Evolutionary conservation across 2,888 invertebrate genomes (phyloP), one percentile per base, ranked within the genome.

Genomic region (Galeopsomyia nigrocyanea): DNA sequence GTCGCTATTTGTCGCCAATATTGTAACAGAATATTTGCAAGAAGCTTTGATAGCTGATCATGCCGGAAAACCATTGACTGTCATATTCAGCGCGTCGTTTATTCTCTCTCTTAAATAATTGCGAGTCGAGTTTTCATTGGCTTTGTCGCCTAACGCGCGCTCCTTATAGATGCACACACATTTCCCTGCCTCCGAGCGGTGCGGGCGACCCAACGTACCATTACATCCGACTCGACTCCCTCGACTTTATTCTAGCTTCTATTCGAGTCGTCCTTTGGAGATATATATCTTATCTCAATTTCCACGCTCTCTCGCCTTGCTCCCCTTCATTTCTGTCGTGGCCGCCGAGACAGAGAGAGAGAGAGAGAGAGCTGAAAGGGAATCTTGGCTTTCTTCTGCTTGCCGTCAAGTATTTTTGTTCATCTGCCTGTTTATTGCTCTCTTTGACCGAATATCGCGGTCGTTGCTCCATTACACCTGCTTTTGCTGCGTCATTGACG

Each of bases 251-350:
- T 58, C 39, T 39, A 21, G 63, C 47, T 51, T 39, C 68, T 57
- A 10, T 39, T 55, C 60, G 68, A 58, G 17, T 9, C 55, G 17
- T 49, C 17, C 46, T 22, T 39, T 39, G 6, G 19, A 62, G 57
- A 69, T 49, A 50, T 60, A 46, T 60, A 56, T 69, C 75, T 66
- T 60, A 63, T 68, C 73, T 60, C 68, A 62, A 62, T 66, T 66
- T 62, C 57, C 57, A 62, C 69, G 65, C 47, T 26, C 53, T 68
- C 55, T 64, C 74, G 70, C 67, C 49, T 71, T 55, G 17, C 47
- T 61, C 57, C 72, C 61, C 65, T 39, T 58, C 69, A 21, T 39
- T 55, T 16, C 49, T 65, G 14, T 47, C 14, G 17, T 46, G 26
- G 17, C 17, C 58, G 19, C 31, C 26, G 26, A 26, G 26, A 26